Conservation (phyloP, 2,797 vertebrate species). For the Phataginus tricuspis region DNA sequence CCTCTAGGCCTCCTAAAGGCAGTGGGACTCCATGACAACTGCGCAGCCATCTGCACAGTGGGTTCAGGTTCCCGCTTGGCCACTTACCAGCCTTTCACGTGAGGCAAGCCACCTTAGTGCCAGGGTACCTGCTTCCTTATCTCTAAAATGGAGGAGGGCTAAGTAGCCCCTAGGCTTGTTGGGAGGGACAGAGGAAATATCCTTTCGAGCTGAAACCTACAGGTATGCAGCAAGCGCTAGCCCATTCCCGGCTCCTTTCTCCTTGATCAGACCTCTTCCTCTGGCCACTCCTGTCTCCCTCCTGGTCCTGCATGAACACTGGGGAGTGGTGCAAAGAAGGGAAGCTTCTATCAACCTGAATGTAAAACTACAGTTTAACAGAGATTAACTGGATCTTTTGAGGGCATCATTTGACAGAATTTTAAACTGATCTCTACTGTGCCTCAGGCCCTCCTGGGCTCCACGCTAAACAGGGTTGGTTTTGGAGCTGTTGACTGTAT, state of each 20-base stretch:
- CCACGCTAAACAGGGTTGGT: no score
- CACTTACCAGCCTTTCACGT: neutral
- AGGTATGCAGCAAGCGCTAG: neutral
- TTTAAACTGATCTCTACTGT: neutral
- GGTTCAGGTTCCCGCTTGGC: neutral
- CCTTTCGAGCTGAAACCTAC: neutral
- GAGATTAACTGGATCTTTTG: neutral
- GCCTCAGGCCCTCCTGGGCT: neutral
- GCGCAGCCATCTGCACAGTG: neutral
- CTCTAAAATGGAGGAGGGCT: neutral
- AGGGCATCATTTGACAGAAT: neutral
- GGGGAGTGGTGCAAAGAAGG: neutral
- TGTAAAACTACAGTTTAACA: neutral
- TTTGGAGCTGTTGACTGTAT: neutral
- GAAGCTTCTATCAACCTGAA: neutral
- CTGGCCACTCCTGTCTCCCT: no score
- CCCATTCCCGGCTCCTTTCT: neutral
- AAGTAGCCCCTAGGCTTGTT: neutral
- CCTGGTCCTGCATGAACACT: neutral
- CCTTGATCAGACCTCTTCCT: neutral
- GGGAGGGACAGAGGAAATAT: neutral
- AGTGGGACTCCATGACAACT: neutral
- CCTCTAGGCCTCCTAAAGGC: neutral
- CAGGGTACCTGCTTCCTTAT: neutral
- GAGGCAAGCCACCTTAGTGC: neutral